These are phyloP conservation scores for Ophioninae sp. DNA, from an alignment of 2,888 invertebrate genomes.

Conservation along the genomic window DNA sequence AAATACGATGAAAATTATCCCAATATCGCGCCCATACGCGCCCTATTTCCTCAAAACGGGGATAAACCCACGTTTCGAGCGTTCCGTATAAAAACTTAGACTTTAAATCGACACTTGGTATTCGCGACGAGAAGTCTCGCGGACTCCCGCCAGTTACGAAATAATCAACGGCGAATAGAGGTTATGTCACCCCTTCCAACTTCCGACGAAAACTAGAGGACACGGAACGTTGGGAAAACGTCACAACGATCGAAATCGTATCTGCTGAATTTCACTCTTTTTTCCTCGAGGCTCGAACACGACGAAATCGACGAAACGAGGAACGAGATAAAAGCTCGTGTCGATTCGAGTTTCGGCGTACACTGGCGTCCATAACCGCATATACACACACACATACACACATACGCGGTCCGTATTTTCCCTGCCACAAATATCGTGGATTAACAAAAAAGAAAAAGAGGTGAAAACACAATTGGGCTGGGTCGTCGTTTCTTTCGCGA, in stretches of 20 bases:
- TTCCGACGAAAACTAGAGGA: conserved; percentile 13
- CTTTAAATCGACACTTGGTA: background rate
- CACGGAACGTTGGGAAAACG: background rate
- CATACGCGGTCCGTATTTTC: background rate
- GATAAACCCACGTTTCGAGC: background rate
- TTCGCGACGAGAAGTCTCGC: too few species aligned
- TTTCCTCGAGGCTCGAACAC: background rate
- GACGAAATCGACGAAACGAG: background rate
- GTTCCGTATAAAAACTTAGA: background rate
- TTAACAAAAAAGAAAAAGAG: background rate
- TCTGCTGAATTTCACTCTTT: background rate
- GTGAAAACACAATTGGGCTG: conserved; percentile 51
- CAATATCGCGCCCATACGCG: background rate
- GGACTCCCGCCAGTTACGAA: conserved; percentile 41
- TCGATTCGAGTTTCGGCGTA: background rate
- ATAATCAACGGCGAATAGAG: background rate
- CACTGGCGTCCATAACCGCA: background rate
- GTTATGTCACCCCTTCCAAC: conserved; percentile 31
- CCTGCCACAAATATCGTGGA: background rate
- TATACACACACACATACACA: background rate
- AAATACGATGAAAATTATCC: conserved; percentile 2
- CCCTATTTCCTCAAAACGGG: background rate
- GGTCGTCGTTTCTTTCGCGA: conserved; percentile 44
- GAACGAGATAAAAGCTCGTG: background rate
- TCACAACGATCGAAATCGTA: background rate